A percentile compares a stretch with the other conserved stretches of the same genome.
Conservation (phyloP, 2,797 vertebrate genomes). For the Alectoris magna region DNA sequence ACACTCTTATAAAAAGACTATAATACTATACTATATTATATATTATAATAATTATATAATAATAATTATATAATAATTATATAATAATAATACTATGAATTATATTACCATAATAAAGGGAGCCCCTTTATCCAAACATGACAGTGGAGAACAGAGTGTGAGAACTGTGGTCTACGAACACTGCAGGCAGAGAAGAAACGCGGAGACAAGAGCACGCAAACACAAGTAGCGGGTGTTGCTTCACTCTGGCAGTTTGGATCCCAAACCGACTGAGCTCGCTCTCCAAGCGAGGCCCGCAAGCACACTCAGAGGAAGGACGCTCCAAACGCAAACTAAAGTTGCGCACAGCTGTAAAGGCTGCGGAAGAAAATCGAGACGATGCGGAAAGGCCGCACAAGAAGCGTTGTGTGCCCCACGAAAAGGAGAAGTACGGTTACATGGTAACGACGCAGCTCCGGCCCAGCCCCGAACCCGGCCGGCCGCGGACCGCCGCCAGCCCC, state of each 20-base stretch:
- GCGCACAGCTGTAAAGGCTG: fast-evolving
- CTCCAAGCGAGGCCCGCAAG: neutral
- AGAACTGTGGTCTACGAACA: fast-evolving
- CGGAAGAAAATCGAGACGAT: too few species aligned
- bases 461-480: too few species aligned
- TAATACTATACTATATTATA: too few species aligned
- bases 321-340: fast-evolving
- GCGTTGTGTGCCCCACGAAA: fast-evolving
- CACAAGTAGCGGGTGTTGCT: neutral
- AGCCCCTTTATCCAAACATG: neutral
- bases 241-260: neutral
- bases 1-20: neutral
- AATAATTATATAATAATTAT: too few species aligned
- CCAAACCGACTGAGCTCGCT: neutral
- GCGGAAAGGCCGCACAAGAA: neutral
- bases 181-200: neutral
- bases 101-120: too few species aligned
- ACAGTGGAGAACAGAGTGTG: neutral
- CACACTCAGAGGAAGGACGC: neutral
- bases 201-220: fast-evolving
- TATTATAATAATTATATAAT: too few species aligned
- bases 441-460: too few species aligned
- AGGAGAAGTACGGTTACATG: fast-evolving
- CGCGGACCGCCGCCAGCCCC: too few species aligned
- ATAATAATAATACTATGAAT: too few species aligned